These are phyloP conservation scores for Parus major DNA, from an alignment of 2,113 vertebrate species.

Conservation along the genomic window DNA sequence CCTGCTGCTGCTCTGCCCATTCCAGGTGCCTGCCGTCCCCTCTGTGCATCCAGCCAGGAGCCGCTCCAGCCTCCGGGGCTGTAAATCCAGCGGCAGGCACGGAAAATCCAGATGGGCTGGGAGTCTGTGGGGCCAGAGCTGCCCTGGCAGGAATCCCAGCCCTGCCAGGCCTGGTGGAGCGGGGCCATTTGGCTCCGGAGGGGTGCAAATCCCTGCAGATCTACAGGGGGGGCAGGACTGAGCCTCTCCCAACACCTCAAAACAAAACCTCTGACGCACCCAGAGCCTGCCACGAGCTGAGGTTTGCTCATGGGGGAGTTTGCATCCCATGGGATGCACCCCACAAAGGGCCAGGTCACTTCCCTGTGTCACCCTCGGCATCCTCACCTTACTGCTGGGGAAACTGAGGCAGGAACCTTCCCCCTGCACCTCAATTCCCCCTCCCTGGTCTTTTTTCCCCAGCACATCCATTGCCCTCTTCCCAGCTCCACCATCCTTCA, in stretches of 20 bases:
- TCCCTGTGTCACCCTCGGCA: background rate
- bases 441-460: background rate
- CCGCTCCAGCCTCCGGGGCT: background rate
- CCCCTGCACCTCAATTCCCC: background rate
- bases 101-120: background rate
- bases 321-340: background rate
- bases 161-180: background rate
- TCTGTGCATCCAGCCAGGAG: background rate
- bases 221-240: background rate
- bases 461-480: background rate
- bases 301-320: fast-evolving
- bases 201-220: background rate
- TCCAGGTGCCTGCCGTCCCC: fast-evolving
- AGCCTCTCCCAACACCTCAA: background rate
- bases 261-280: fast-evolving
- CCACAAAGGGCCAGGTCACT: background rate
- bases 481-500: background rate
- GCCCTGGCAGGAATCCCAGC: background rate
- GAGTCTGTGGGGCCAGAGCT: background rate
- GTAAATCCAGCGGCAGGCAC: background rate
- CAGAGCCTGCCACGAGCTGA: background rate
- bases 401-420: background rate
- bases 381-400: background rate
- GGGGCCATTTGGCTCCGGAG: fast-evolving
- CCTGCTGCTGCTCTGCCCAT: background rate